phyloP scores from a whole-genome alignment of 2,113 vertebrate genomes.

The Malurus cyaneus region DNA sequence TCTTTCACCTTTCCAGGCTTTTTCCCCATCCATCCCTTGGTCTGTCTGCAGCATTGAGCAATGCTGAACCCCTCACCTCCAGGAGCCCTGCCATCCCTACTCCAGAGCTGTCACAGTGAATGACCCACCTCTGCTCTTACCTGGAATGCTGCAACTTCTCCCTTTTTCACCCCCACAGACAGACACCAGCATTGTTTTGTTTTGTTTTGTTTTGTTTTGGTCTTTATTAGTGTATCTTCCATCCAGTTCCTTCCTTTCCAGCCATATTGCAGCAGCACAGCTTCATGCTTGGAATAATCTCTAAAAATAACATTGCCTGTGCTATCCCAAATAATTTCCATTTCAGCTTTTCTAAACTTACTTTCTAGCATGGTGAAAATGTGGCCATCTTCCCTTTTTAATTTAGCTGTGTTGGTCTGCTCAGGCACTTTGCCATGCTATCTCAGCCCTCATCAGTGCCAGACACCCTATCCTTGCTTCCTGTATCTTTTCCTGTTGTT shows the following conservation, averaged over 20 bases:
- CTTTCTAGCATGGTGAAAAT: background rate
- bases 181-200: background rate
- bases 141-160: background rate
- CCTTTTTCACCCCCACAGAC: background rate
- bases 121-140: background rate
- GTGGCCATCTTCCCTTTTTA: background rate
- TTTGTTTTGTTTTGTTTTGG: background rate
- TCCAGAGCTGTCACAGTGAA: background rate
- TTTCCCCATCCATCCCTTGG: background rate
- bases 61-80: background rate
- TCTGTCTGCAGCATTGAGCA: background rate
- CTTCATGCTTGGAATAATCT: background rate
- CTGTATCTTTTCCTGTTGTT: background rate
- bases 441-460: background rate
- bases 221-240: background rate
- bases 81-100: background rate
- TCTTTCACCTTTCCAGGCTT: background rate
- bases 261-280: background rate
- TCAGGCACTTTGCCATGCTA: accelerated
- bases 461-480: background rate
- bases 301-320: conserved; percentile 9
- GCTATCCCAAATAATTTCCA: background rate
- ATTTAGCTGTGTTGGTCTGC: background rate
- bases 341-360: background rate
- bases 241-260: background rate